These are phyloP conservation scores for Tethya wilhelma DNA, from an alignment of 37 sponge, comb jelly and placozoan species.

Conservation along the genomic window DNA sequence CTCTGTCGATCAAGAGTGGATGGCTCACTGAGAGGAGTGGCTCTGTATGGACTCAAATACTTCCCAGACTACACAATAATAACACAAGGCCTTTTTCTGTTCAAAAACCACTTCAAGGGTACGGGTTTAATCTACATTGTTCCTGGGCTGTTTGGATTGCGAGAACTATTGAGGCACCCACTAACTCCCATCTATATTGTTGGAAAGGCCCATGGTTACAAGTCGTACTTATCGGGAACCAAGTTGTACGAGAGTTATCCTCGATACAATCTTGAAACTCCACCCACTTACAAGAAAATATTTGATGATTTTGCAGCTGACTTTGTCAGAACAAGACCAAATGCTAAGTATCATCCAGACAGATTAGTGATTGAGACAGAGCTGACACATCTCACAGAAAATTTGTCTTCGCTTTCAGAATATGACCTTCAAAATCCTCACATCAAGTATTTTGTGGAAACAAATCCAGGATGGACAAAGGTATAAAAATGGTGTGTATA, in stretches of 20 bases:
- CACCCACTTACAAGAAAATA: conserved; percentile 35
- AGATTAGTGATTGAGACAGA: conserved; percentile 48
- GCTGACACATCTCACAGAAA: conserved; percentile 6
- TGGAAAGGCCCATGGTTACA: background rate
- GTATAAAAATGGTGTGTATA: conserved; percentile 9
- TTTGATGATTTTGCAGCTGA: conserved; percentile 52
- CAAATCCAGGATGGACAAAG: conserved; percentile 72
- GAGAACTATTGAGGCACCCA: conserved; percentile 1
- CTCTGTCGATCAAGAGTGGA: conserved; percentile 61
- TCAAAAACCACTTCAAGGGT: conserved; percentile 4
- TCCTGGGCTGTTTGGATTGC: background rate
- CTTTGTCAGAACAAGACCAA: background rate
- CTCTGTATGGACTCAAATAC: too few species aligned
- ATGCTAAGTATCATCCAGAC: conserved; percentile 33
- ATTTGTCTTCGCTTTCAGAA: conserved; percentile 37
- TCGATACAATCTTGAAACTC: conserved; percentile 43
- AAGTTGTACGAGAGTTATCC: conserved; percentile 16
- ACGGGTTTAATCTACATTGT: background rate
- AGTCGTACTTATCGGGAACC: background rate
- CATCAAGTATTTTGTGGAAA: conserved; percentile 53
- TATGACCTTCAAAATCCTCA: conserved; percentile 64
- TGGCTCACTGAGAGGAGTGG: conserved; percentile 73
- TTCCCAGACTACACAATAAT: background rate
- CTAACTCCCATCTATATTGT: background rate
- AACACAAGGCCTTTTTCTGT: background rate